These are phyloP conservation scores for Achroia grisella DNA, from an alignment of 1,140 invertebrate species.

Conservation along the genomic window DNA sequence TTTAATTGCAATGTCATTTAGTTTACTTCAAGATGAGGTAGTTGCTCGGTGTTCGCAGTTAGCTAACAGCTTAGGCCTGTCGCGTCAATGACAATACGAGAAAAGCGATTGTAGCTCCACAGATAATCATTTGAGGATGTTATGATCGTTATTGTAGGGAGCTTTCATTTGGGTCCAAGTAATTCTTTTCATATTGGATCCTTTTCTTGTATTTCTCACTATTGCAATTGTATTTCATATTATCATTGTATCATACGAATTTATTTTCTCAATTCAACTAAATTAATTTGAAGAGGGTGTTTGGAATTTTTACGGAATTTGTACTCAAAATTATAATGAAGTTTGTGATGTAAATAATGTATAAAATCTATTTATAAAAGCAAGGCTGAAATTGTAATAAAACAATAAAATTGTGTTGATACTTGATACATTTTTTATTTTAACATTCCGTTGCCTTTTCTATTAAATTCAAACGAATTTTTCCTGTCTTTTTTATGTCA, in stretches of 20 bases:
- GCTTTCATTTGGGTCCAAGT: conserved; percentile 21
- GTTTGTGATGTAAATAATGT: conserved; percentile 65
- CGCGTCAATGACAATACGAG: conserved; percentile 70
- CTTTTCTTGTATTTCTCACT: conserved; percentile 27
- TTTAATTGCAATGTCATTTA: conserved; percentile 94
- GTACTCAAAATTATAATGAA: conserved; percentile 37
- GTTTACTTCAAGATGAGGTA: conserved; percentile 92
- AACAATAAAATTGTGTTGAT: conserved; percentile 72
- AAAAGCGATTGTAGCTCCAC: conserved; percentile 69
- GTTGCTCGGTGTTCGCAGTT: conserved; percentile 82
- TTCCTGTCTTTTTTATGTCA: no score
- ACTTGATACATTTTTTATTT: conserved; percentile 9
- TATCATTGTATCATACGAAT: conserved; percentile 43
- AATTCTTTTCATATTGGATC: conserved; percentile 21
- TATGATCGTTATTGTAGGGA: conserved; percentile 68
- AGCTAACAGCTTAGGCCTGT: conserved; percentile 76
- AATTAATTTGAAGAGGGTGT: conserved; percentile 14
- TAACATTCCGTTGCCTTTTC: not conserved
- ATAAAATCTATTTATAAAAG: conserved; percentile 66
- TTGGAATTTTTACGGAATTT: conserved; percentile 58
- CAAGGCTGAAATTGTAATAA: conserved; percentile 70
- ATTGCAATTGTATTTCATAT: conserved; percentile 34
- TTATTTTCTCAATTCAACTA: conserved; percentile 55
- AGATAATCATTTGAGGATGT: conserved; percentile 68
- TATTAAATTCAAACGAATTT: no score